Base-by-base conservation (phyloP, 2,888 invertebrate species). In the Heliothis peltigera region DNA sequence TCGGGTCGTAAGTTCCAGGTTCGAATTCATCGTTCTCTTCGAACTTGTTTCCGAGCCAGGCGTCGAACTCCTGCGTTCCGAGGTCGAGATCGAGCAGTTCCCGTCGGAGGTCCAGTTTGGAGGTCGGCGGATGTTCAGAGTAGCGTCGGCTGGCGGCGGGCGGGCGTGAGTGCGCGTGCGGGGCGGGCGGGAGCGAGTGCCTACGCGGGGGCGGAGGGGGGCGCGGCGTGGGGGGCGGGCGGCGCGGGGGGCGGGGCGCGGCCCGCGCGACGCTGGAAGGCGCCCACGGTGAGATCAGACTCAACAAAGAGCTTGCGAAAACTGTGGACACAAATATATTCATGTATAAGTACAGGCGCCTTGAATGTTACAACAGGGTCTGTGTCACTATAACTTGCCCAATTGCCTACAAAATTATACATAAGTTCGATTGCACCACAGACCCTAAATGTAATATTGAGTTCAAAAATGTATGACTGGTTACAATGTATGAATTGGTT, bases 291-390 rank as follows among this genome's bases (percentile, higher is more conserved):
- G 94, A 96, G 95, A 92, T 96, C 96, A 92, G 96, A 96, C 92
- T 98, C 98, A 91, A 97, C 97, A 96, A 98, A 98, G 92, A 98
- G 96, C 95, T 98, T 98, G 91, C 98, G 97, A 96, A 98, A 98
- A 96, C 98, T 98, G 95, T 56, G 79, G 75, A 82, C 63, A 77
- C 49, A 57, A 46, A 61, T 62, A 51, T 2, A 5, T 18, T 2
- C 0, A 10, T 25, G 2, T 25, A 17, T 54, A 8, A 57, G 6
- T 42, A 8, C 32, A 22, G 18, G 19, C 1, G 6, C 1, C 1
- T 39, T 0, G 10, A 2, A 39, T 35, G 18, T 39, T 4, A 12
- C 0, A 21, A 1, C 4, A 6, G 12, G 7, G 22, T 19, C 60
- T 19, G 2, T 46, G 25, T 17, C n/a, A 66, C n/a, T n/a, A n/a